Evolutionary conservation across 2,888 invertebrate genomes (phyloP).

Genomic region (Poecilus cupreus): DNA sequence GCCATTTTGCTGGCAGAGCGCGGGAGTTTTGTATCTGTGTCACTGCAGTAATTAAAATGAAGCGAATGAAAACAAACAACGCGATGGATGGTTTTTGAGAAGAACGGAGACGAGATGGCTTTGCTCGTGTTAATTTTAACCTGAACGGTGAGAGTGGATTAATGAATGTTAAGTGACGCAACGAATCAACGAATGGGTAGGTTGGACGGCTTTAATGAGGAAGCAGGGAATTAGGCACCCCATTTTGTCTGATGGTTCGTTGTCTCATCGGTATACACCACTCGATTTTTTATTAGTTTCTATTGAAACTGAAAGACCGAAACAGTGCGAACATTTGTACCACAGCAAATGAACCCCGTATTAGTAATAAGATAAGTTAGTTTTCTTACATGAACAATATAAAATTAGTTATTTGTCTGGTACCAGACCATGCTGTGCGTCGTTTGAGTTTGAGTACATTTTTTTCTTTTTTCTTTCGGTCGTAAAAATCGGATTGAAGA

Average conservation of each 20-base stretch:
- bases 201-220: conserved; percentile 65
- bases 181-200: conserved; percentile 56
- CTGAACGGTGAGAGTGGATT: conserved; percentile 53
- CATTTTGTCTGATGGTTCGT: conserved; percentile 44
- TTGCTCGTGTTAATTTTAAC: conserved; percentile 46
- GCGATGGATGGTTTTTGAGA: not conserved
- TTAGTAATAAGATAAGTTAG: too few relatives aligned
- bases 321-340: too few relatives aligned
- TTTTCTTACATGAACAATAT: too few relatives aligned
- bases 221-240: conserved; percentile 67
- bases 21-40: conserved; percentile 23
- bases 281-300: conserved; percentile 18
- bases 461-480: too few relatives aligned
- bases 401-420: too few relatives aligned
- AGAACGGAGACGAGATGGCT: not conserved
- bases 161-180: conserved; percentile 57
- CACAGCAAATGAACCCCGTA: too few relatives aligned
- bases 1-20: conserved; percentile 9
- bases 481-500: too few relatives aligned
- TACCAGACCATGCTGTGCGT: too few relatives aligned
- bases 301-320: not conserved
- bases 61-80: conserved; percentile 25
- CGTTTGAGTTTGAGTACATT: too few relatives aligned
- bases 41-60: conserved; percentile 17
- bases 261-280: conserved; percentile 14